phyloP scores from a whole-genome alignment of 2,113 vertebrate genomes.

The Paralichthys olivaceus region DNA sequence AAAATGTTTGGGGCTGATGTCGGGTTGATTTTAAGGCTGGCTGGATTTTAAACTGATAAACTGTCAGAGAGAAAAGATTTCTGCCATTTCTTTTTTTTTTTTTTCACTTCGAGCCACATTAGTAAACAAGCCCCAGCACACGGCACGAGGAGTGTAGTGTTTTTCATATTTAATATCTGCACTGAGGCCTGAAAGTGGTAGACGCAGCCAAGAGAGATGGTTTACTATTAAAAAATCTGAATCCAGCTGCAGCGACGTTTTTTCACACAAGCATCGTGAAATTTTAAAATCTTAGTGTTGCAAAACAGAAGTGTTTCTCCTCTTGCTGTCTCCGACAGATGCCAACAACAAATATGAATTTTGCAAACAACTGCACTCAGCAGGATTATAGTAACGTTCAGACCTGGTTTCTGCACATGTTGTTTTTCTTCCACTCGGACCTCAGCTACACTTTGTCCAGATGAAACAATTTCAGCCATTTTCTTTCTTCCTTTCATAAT shows the following conservation, averaged over 20 bases:
- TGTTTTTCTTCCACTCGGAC: not conserved
- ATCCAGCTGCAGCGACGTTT: not conserved
- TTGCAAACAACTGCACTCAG: constrained; percentile 20
- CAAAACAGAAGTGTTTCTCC: constrained; percentile 25
- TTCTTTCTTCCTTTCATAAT: no score
- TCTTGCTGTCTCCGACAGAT: constrained; percentile 25
- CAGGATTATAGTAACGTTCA: not conserved
- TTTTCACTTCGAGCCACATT: not conserved
- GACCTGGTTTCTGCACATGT: not conserved
- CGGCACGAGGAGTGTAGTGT: not conserved
- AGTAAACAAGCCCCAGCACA: not conserved
- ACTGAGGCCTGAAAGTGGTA: not conserved
- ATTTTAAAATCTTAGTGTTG: constrained; percentile 16
- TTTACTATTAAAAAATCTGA: constrained; percentile 18
- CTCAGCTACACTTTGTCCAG: no score
- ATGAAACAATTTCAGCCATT: no score
- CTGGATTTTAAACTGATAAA: not conserved
- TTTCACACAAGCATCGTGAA: not conserved
- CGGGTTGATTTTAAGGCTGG: not conserved
- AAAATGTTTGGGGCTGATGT: not conserved
- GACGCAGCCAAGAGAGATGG: not conserved
- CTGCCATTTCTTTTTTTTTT: not conserved
- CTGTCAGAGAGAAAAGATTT: not conserved
- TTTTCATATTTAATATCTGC: constrained; percentile 11
- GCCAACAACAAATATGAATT: constrained; percentile 18